These are phyloP conservation scores for Elephantulus edwardii DNA, from an alignment of 2,113 vertebrate species.

Conservation along the genomic window DNA sequence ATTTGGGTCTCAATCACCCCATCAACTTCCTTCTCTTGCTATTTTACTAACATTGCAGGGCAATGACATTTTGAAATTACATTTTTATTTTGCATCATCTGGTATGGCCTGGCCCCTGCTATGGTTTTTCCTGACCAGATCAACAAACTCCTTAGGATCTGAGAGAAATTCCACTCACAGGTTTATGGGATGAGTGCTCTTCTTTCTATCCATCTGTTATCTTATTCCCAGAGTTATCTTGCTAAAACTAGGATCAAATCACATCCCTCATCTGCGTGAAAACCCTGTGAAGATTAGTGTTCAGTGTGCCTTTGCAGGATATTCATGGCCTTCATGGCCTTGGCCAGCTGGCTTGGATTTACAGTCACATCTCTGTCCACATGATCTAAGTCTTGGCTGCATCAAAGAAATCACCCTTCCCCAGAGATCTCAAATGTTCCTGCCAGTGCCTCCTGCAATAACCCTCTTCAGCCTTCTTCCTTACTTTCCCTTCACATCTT, in stretches of 20 bases:
- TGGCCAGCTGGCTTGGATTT: background rate
- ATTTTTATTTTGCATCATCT: background rate
- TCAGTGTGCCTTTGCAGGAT: background rate
- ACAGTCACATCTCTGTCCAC: background rate
- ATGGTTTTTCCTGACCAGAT: background rate
- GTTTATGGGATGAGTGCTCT: background rate
- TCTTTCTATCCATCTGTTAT: background rate
- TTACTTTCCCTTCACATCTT: background rate
- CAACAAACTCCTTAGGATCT: constrained; percentile 30
- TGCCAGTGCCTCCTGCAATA: background rate
- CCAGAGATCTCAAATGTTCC: background rate
- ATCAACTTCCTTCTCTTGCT: background rate
- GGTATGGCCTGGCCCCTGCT: background rate
- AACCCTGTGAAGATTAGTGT: background rate
- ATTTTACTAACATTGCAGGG: background rate
- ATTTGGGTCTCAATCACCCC: background rate
- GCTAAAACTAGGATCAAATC: background rate
- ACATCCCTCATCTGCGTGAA: background rate
- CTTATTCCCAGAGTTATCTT: background rate
- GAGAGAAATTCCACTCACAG: background rate
- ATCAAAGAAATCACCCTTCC: background rate
- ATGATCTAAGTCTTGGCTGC: background rate
- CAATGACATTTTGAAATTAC: background rate
- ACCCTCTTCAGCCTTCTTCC: background rate
- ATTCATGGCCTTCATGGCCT: background rate